Evolutionary conservation across 2,797 vertebrate genomes (phyloP).

Genomic region (Lagodon rhomboides): DNA sequence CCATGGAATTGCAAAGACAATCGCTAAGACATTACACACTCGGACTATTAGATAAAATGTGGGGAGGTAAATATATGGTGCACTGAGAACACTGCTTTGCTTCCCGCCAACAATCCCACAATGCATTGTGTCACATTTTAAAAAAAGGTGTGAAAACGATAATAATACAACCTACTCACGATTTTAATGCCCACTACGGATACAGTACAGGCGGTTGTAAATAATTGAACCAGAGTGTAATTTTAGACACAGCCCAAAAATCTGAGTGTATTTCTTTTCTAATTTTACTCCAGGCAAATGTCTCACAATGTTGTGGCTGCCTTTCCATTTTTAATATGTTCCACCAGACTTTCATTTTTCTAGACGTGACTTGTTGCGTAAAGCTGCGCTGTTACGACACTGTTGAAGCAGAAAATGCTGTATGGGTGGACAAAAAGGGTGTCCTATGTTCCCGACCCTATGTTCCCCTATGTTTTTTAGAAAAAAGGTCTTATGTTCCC

Average conservation of each 20-base stretch:
- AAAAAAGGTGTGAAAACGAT: neutral
- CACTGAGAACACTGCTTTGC: neutral
- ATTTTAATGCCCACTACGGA: neutral
- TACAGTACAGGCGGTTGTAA: neutral
- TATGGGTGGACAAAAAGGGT: no score
- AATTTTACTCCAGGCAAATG: neutral
- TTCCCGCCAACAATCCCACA: neutral
- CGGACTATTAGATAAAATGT: neutral
- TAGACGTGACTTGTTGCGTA: neutral
- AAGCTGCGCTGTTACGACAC: slow-evolving; percentile 9
- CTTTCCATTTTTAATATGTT: slow-evolving; percentile 10
- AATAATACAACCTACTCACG: neutral
- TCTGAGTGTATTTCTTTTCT: neutral
- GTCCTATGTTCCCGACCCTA: no score
- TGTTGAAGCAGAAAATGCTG: slow-evolving; percentile 7
- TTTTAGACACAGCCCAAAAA: neutral
- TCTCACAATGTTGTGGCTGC: neutral
- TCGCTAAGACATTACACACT: neutral
- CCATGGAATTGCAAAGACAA: no score
- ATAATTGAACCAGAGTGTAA: neutral
- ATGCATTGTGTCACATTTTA: neutral
- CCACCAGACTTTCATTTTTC: neutral
- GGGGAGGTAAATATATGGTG: neutral
- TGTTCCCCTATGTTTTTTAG: no score
- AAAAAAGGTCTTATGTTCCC: no score